A percentile compares a stretch with the other conserved stretches of the same genome.
Conservation (phyloP, 2,113 vertebrate genomes). For the Amblyopsis rosae region DNA sequence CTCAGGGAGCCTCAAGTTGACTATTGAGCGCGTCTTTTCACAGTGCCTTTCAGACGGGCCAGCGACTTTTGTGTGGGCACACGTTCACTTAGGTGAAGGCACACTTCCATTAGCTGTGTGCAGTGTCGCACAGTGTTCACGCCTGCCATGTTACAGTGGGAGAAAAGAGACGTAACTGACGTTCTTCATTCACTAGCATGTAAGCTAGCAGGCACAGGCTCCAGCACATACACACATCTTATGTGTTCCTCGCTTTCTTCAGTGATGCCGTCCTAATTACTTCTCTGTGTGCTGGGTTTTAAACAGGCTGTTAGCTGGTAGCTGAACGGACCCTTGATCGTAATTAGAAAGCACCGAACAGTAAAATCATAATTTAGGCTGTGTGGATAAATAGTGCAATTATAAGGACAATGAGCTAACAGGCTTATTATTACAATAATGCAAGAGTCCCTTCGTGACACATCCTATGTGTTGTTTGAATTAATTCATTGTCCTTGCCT, state of each 20-base stretch:
- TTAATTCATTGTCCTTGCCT: too few species aligned
- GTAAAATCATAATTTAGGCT: too few species aligned
- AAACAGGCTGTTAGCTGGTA: not conserved
- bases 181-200: not conserved
- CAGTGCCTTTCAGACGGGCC: conserved; percentile 28
- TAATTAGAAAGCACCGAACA: too few species aligned
- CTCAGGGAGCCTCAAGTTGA: conserved; percentile 44
- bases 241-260: too few species aligned
- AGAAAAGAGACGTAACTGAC: too few species aligned
- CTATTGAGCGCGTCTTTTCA: conserved; percentile 49
- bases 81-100: not conserved
- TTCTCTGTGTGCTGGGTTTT: not conserved
- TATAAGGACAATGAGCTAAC: not conserved
- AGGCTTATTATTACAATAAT: too few species aligned
- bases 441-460: too few species aligned
- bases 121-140: too few species aligned
- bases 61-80: not conserved
- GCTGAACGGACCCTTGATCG: too few species aligned
- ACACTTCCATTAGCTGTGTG: conserved; percentile 4
- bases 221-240: not conserved
- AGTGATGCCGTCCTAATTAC: not conserved
- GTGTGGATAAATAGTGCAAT: too few species aligned
- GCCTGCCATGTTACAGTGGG: too few species aligned
- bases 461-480: too few species aligned
- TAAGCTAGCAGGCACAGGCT: not conserved